Base-by-base conservation (phyloP, 2,797 vertebrate genomes). In the Spinibarbus caldwelli region DNA sequence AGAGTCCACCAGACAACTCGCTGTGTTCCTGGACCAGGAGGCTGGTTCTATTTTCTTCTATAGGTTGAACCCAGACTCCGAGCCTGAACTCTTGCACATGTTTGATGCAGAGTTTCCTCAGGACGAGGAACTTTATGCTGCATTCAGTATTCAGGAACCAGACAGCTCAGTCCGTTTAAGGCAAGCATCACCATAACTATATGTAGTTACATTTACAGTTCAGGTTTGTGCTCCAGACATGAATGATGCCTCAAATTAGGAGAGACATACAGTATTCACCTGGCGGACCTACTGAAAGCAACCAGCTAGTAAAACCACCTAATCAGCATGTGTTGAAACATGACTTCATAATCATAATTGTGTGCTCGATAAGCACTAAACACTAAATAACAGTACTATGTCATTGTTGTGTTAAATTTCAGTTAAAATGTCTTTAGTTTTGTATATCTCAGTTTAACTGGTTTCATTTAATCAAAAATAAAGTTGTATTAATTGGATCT, bases 11-110 rank as follows among this genome's bases (percentile, higher is more conserved):
- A n/a, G 54, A n/a, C 75, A 75, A 10, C 17, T 83, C 0, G 38
- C 54, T n/a, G 43, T 83, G 38, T 75, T 83, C 6, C n/a, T 83
- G 8, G 81, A 83, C 26, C 72, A 9, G 8, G 38, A 57, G 2
- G 70, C 70, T 36, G 54, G 70, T 62, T 57, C 70, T 23, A 15
- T 83, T 57, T 59, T 11, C 38, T 83, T 36, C 41, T 83, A 83
- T 17, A 75, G 26, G 52, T 5, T 75, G 54, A 73, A 9, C 38
- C 12, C 54, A 15, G 6, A 14, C 38, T 11, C 70, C 15, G 12
- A 31, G 5, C 15, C 17, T 31, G 4, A 26, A 62, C 52, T 73
- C 68, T 73, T 83, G 70, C 29, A 64, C 81, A 83, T 68, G 8
- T 83, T 75, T 36, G 68, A 75, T 17, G 59, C 38, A 43, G 7